phyloP scores from a whole-genome alignment of 1,140 invertebrate genomes.

The Galendromus occidentalis region DNA sequence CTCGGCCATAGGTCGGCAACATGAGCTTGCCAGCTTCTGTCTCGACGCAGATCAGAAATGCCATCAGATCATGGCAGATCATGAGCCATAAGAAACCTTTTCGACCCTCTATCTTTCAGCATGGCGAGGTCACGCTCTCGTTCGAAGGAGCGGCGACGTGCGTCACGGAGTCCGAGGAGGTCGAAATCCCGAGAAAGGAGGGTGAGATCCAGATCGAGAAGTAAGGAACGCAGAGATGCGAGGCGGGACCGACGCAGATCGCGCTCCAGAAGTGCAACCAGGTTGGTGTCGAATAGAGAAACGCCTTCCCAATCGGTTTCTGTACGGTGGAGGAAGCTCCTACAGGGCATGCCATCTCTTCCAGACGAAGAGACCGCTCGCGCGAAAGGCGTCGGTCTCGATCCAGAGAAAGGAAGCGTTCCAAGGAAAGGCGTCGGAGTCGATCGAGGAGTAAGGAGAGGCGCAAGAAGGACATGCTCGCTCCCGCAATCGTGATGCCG shows the following conservation, averaged over 20 bases:
- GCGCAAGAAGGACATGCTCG: not conserved
- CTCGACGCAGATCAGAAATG: too few species aligned
- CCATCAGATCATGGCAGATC: too few species aligned
- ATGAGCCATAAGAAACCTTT: too few species aligned
- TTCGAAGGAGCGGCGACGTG: constrained; percentile 11
- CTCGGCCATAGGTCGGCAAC: too few species aligned
- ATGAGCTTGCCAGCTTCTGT: too few species aligned
- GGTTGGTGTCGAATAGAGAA: too few species aligned
- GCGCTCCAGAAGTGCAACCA: constrained; percentile 11
- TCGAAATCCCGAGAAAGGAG: constrained; percentile 21
- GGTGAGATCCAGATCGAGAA: too few species aligned
- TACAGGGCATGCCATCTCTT: too few species aligned
- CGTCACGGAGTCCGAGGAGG: not conserved
- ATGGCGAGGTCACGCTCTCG: constrained; percentile 12
- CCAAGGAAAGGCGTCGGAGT: not conserved
- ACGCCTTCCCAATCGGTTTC: too few species aligned
- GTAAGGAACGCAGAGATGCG: constrained; percentile 14
- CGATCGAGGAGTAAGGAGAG: not conserved
- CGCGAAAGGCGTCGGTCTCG: not conserved
- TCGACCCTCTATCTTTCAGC: not conserved
- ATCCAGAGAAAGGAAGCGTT: constrained; percentile 10
- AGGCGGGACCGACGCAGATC: constrained; percentile 12
- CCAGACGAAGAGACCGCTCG: constrained; percentile 13
- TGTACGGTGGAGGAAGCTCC: too few species aligned
- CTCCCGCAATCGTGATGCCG: not conserved